Conservation (phyloP, 2,113 vertebrate genomes). For the Perccottus glenii region DNA sequence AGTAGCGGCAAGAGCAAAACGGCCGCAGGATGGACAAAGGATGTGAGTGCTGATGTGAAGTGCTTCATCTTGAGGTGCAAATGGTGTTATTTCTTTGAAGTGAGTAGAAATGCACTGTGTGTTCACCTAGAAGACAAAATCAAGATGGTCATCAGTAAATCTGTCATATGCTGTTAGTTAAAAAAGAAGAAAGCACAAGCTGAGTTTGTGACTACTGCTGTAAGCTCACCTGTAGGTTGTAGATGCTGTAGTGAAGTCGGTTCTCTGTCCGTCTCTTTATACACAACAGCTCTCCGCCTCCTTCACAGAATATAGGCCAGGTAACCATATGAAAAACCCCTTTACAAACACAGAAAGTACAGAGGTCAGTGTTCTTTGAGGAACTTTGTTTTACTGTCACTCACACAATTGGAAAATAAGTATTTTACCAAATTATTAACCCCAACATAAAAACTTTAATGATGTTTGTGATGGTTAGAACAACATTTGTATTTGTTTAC, state of each 20-base stretch:
- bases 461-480: slow-evolving; percentile 1
- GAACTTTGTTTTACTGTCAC: slow-evolving; percentile 52
- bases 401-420: slow-evolving; percentile 61
- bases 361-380: slow-evolving; percentile 32
- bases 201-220: neutral
- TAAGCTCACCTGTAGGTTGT: slow-evolving; percentile 47
- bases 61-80: slow-evolving; percentile 31
- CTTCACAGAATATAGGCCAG: slow-evolving; percentile 55
- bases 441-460: neutral
- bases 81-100: neutral
- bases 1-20: slow-evolving; percentile 42
- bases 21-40: neutral
- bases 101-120: neutral
- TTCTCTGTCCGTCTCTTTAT: slow-evolving; percentile 41
- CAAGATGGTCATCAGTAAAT: neutral
- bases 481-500: slow-evolving; percentile 1
- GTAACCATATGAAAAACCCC: slow-evolving; percentile 58
- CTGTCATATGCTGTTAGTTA: neutral
- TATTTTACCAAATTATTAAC: slow-evolving; percentile 3
- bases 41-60: neutral
- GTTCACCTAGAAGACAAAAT: slow-evolving; percentile 39
- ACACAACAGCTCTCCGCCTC: slow-evolving; percentile 52
- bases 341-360: slow-evolving; percentile 26
- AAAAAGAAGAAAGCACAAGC: neutral
- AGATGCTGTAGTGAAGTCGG: slow-evolving; percentile 34